Evolutionary conservation across 92 coral and sea anemone genomes (phyloP), one percentile per base, ranked within the genome.

Genomic region (Bergia puertoricense): DNA sequence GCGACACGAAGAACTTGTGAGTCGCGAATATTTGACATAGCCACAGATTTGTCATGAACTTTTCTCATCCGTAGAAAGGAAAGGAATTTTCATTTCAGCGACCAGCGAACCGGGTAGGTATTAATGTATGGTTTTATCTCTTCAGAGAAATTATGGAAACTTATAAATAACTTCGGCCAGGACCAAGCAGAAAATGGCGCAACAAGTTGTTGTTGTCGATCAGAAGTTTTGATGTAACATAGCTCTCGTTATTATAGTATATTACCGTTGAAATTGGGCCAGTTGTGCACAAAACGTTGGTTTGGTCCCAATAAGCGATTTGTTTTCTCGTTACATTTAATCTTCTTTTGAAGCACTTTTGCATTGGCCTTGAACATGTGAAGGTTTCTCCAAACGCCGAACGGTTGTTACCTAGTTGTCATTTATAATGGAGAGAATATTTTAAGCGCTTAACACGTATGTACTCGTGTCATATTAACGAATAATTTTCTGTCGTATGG

Each of bases 11-110:
- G 79, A 77, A 37, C 65, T 81, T 69, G 48, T 71, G 88, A 68
- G 90, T 85, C 82, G 81, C 69, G 76, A 62, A 36, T 79, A 44
- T 77, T 38, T 77, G 85, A 88, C 65, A 18, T 38, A 22, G 48
- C 67, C 74, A 38, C 90, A 86, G 87, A n/a, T 80, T 39, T 45
- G 85, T 88, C 87, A 85, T 89, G 93, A 85, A 75, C 51, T 85
- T 51, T 20, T 56, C 62, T 79, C 72, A 36, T 66, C 85, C 89
- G 46, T 89, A 75, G 78, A 44, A 73, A 85, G 87, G 85, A 65
- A 48, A 0, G 30, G 59, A 54, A 11, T 82, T 81, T 30, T 86
- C 50, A 39, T 23, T 15, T 37, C 81, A 75, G 38, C 69, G 68
- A 79, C 82, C 16, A 62, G 80, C 56, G 68, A 86, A 30, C 36